Conservation (phyloP, 92 coral and sea anemone species). For the Siderastrea radians region DNA sequence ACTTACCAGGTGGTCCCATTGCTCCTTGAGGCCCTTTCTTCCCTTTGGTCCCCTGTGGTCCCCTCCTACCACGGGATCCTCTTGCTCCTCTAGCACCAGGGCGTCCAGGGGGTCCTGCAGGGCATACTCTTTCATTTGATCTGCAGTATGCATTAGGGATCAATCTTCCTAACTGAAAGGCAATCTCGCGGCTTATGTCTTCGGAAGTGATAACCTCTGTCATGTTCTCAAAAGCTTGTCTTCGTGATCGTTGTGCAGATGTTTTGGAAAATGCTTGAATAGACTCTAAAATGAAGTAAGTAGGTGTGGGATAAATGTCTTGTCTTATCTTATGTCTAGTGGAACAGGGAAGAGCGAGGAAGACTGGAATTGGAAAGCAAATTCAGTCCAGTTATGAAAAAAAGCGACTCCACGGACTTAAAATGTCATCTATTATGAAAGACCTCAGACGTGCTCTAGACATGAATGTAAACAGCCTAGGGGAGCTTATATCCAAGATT, state of each 20-base stretch:
- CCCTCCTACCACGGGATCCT: conserved; percentile 31
- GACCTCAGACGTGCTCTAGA: too few species aligned
- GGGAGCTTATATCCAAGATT: too few species aligned
- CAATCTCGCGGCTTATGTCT: conserved; percentile 21
- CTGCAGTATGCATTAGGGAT: conserved; percentile 27
- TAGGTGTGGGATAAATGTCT: too few species aligned
- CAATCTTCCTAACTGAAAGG: conserved; percentile 1
- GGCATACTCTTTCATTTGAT: conserved; percentile 25
- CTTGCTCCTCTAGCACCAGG: conserved; percentile 19
- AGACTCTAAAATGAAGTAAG: too few species aligned
- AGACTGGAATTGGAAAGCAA: too few species aligned
- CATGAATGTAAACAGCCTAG: too few species aligned
- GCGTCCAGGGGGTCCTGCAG: conserved; percentile 33
- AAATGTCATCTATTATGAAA: too few species aligned
- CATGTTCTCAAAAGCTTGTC: background rate
- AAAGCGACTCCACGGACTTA: too few species aligned
- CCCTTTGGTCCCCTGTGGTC: conserved; percentile 23
- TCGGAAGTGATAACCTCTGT: background rate
- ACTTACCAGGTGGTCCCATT: conserved; percentile 4
- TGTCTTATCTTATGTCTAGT: too few species aligned
- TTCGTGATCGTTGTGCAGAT: conserved; percentile 3
- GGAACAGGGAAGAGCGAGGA: too few species aligned
- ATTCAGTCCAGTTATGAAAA: too few species aligned
- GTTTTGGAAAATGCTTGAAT: background rate
- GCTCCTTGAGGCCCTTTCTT: background rate